phyloP scores from a whole-genome alignment of 2,113 vertebrate species.

The Galbula dea region DNA sequence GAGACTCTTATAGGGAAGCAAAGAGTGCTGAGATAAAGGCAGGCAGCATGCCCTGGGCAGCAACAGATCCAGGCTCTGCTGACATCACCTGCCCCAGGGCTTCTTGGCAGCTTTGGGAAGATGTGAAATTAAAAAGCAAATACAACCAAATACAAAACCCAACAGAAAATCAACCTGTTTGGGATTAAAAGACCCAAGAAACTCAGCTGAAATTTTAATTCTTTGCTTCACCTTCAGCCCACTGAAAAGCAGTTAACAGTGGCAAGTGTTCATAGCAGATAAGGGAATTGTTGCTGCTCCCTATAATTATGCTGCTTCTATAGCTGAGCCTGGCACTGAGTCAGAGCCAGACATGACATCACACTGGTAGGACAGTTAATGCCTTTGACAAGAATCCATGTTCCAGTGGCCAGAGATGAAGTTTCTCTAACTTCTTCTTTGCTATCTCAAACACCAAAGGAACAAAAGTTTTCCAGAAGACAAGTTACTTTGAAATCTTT shows the following conservation, averaged over 20 bases:
- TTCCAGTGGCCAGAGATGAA: constrained; percentile 40
- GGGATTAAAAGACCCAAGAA: neutral
- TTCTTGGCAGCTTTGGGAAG: neutral
- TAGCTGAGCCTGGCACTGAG: constrained; percentile 50
- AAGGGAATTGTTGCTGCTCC: constrained; percentile 73
- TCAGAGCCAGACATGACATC: constrained; percentile 46
- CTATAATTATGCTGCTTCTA: constrained; percentile 70
- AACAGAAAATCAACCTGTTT: neutral
- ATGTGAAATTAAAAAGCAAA: neutral
- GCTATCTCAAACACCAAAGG: constrained; percentile 42
- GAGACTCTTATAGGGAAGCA: neutral
- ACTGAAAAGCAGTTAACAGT: constrained; percentile 67
- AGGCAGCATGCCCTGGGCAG: neutral
- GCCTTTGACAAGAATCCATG: constrained; percentile 56
- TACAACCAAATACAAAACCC: neutral
- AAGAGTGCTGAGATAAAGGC: neutral
- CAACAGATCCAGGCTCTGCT: neutral
- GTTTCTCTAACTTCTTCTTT: constrained; percentile 46
- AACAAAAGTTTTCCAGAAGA: constrained; percentile 42
- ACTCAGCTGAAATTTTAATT: constrained; percentile 60
- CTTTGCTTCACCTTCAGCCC: constrained; percentile 50
- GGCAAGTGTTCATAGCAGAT: constrained; percentile 81
- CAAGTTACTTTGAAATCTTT: neutral
- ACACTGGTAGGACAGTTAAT: constrained; percentile 30
- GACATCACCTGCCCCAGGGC: neutral